Base-by-base conservation (phyloP, 2,888 invertebrate species). In the Drosophila subquinaria region DNA sequence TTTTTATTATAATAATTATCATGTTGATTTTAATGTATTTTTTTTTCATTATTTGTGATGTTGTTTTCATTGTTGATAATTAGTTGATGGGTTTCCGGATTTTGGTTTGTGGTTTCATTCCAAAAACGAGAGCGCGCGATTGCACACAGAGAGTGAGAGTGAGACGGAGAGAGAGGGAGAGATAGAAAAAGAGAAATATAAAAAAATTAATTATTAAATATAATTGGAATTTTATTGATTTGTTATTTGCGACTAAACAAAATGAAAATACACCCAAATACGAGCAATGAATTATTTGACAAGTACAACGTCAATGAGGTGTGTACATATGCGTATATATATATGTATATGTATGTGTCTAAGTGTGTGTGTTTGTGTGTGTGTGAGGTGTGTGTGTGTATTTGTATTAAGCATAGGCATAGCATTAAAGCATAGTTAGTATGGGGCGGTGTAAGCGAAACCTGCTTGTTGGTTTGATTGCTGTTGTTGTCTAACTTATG, bases 211-310 rank as follows among this genome's bases (percentile, higher is more conserved):
- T 89, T 89, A 90, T 90, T 89, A 89, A 85, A 81, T 82, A 82
- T 84, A 84, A 88, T 86, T 88, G 85, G 71, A 80, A 77, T 81
- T 77, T 76, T 90, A 90, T 89, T 73, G 88, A 90, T 91, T 90
- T 71, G 74, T 64, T 87, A 74, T 78, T 83, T 82, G 86, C 86
- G 89, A 87, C 83, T 89, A 90, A 83, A 89, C 82, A 81, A 80
- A 80, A 83, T 84, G 82, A 85, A 76, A 81, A 76, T 78, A 86
- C 84, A 88, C 83, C 82, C 78, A 85, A 87, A 79, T 76, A 89
- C 87, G 89, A 86, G 88, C 86, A 87, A 87, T 86, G 86, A 88
- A 88, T 81, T 83, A 88, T 81, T 85, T 75, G 80, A 85, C 85
- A 88, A 88, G 70, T 77, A 86, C 86, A 85, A 86, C 86, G 86